These are phyloP conservation scores for Ophioderma brevispina DNA, from an alignment of 35 echinoderm and acorn worm genomes.

Conservation along the genomic window DNA sequence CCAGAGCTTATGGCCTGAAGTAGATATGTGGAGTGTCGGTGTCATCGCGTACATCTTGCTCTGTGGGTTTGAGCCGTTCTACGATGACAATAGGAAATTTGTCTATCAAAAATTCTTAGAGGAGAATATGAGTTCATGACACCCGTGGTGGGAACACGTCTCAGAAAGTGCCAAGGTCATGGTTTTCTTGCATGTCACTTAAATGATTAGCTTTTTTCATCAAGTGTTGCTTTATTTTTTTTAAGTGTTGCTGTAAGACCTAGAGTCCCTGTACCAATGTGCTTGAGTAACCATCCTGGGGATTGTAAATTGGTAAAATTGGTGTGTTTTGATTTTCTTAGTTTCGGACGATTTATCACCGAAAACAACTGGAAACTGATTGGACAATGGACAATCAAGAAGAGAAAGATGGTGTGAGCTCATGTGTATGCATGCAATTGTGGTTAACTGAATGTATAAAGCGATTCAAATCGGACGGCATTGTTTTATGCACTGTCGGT, in stretches of 20 bases:
- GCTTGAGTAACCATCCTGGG: not conserved
- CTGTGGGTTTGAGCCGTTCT: conserved; percentile 97
- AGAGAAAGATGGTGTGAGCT: not conserved
- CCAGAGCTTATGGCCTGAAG: conserved; percentile 54
- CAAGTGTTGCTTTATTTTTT: not conserved
- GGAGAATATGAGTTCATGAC: conserved; percentile 90
- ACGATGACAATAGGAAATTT: conserved; percentile 71
- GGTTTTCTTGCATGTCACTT: not conserved
- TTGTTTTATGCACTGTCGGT: not conserved
- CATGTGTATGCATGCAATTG: no score
- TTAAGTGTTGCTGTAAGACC: no score
- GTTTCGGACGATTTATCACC: no score
- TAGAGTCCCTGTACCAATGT: not conserved
- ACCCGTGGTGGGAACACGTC: conserved; percentile 92
- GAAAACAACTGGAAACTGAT: not conserved
- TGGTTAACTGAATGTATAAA: not conserved
- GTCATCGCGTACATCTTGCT: conserved; percentile 95
- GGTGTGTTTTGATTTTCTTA: no score
- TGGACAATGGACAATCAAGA: not conserved
- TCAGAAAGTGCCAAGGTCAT: conserved; percentile 75
- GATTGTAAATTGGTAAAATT: not conserved
- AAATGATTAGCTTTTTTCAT: not conserved
- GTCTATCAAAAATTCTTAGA: conserved; percentile 85
- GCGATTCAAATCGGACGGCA: not conserved
- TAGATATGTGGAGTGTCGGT: conserved; percentile 98